Percentiles rank a stretch among this genome's conserved stretches.
phyloP scores from a whole-genome alignment of 30 jellyfish, hydroid and myxozoan genomes.

The Aurelia coerulea region DNA sequence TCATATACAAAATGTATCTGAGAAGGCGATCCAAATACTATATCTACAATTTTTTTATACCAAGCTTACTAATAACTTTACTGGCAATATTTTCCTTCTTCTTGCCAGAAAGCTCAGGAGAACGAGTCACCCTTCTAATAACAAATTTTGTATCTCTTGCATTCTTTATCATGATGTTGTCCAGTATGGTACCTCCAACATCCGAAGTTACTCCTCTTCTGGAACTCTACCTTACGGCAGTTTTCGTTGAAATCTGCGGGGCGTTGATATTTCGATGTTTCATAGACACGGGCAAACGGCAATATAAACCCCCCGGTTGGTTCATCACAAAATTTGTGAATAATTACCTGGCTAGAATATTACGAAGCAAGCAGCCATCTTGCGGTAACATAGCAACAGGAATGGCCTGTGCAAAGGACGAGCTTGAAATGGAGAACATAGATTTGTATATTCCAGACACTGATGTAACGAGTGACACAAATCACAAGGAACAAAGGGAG shows the following conservation, averaged over 20 bases:
- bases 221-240: conserved; percentile 65
- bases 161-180: conserved; percentile 67
- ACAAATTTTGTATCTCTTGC: conserved; percentile 85
- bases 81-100: conserved; percentile 74
- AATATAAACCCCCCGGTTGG: conserved; percentile 28
- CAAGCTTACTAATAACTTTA: conserved; percentile 69
- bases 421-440: conserved; percentile 22
- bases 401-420: background rate
- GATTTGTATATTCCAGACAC: conserved; percentile 1
- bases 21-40: conserved; percentile 72
- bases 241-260: conserved; percentile 49
- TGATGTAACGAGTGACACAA: background rate
- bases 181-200: conserved; percentile 80
- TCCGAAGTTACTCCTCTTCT: conserved; percentile 75
- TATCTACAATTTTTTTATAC: conserved; percentile 63
- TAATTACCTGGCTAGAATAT: conserved; percentile 26
- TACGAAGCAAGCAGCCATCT: conserved; percentile 7
- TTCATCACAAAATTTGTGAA: conserved; percentile 5
- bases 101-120: conserved; percentile 82
- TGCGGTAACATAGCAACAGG: background rate
- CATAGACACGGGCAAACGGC: conserved; percentile 48
- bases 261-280: conserved; percentile 46
- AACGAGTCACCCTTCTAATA: conserved; percentile 68
- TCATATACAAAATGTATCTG: conserved; percentile 51
- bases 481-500: background rate